Evolutionary conservation across 1,140 invertebrate species (phyloP), one percentile per base, ranked within the genome.

Genomic region (Cotesia glomerata): DNA sequence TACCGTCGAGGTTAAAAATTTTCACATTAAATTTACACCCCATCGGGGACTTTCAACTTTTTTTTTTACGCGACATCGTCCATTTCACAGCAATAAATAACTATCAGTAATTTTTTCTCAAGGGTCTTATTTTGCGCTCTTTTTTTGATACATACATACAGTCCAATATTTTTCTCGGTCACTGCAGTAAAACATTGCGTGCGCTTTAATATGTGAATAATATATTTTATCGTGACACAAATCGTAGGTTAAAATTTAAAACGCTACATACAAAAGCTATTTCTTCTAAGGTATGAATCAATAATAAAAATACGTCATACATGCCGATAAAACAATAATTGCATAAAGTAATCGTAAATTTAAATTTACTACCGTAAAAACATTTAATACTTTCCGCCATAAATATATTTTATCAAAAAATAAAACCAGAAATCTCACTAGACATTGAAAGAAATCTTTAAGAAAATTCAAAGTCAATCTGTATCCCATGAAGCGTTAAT

Each of bases 141-240:
- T 45, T 65, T 26, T 26, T 2, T 2, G 26, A 54, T 67, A 11
- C 52, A 54, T 51, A 18, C 35, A 26, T 49, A n/a, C 51, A 14
- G 16, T 54, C 14, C 18, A 26, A 36, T 39, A 35, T n/a, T 14
- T 54, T 51, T 51, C 5, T 49, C 34, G 49, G 65, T 26, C 49
- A 67, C 65, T 67, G 49, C 65, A 26, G 65, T 54, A 67, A 52
- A 67, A 26, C 18, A 39, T 67, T 54, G 45, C 49, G 65, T 67
- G 45, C 65, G 52, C 65, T 52, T 67, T 67, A 54, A 36, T 49
- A 26, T 67, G 32, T 32, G 45, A 52, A 49, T 11, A 67, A 54
- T 26, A 67, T 67, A 54, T 49, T 67, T 67, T 67, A 67, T 67
- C 65, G 52, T 26, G 65, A 67, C 65, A 39, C 49, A 39, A 67